A percentile compares a stretch with the other conserved stretches of the same genome.
Evolutionary conservation across 2,888 invertebrate species (phyloP).

Genomic region (Arrhopalites spinosus): DNA sequence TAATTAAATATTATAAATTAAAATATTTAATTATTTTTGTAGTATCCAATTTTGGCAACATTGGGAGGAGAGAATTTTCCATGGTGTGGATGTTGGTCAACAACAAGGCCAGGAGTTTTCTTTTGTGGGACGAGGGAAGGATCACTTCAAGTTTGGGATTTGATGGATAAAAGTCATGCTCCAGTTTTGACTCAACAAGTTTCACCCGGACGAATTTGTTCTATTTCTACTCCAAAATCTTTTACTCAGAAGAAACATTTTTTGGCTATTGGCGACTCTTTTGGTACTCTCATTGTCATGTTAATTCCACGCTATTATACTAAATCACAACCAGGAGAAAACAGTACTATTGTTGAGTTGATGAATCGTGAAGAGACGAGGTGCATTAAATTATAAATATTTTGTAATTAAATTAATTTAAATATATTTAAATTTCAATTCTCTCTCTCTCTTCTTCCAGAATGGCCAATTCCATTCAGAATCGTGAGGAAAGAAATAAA

Average conservation of each 20-base stretch:
- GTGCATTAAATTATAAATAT: too few relatives aligned
- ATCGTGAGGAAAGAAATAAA: conserved; percentile 33
- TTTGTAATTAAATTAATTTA: too few relatives aligned
- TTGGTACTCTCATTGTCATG: conserved; percentile 48
- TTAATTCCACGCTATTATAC: conserved; percentile 50
- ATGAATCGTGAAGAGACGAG: conserved; percentile 53
- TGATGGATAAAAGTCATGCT: conserved; percentile 71
- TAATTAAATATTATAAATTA: background rate
- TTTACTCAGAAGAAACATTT: conserved; percentile 51
- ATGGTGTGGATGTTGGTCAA: conserved; percentile 70
- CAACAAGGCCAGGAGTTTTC: conserved; percentile 72
- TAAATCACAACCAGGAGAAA: conserved; percentile 44
- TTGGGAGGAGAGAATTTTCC: conserved; percentile 43
- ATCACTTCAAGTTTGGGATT: conserved; percentile 79
- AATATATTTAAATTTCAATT: too few relatives aligned
- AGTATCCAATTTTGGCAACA: conserved; percentile 50
- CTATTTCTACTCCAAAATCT: conserved; percentile 48
- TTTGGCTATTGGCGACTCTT: conserved; percentile 48
- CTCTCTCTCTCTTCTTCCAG: too few relatives aligned
- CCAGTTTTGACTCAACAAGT: conserved; percentile 70
- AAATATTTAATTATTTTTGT: background rate
- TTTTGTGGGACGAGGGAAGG: conserved; percentile 76
- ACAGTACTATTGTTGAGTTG: conserved; percentile 47
- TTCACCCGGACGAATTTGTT: conserved; percentile 68
- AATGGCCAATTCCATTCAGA: conserved; percentile 45